Percentiles rank a stretch among this genome's conserved stretches.
phyloP scores from a whole-genome alignment of 2,888 invertebrate species.

The Drosophila falleni region DNA sequence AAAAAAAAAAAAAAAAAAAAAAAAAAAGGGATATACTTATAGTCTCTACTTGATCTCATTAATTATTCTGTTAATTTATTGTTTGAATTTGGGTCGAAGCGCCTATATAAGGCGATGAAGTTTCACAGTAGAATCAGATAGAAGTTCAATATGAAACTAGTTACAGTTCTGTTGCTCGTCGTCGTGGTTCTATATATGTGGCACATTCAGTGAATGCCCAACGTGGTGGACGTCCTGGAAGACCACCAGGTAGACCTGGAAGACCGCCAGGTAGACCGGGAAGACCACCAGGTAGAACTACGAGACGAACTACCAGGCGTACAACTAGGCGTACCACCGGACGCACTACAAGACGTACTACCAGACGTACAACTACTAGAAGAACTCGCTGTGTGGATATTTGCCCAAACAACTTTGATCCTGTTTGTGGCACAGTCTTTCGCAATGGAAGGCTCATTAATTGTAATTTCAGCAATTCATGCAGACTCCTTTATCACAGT shows the following conservation, averaged over 20 bases:
- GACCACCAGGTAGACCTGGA: not conserved
- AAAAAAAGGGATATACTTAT: no score
- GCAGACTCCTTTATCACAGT: not conserved
- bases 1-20: no score
- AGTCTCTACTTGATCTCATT: not conserved
- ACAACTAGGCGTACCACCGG: not conserved
- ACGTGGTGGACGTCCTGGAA: not conserved
- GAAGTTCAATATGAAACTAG: conserved; percentile 14
- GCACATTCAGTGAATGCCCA: conserved; percentile 7
- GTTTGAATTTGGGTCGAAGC: not conserved
- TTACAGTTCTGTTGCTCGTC: conserved; percentile 12
- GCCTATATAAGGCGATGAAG: conserved; percentile 5
- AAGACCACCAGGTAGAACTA: not conserved
- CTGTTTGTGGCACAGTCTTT: conserved; percentile 9
- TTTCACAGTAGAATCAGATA: not conserved
- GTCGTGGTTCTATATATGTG: conserved; percentile 13
- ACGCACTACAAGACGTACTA: not conserved
- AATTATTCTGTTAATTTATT: not conserved
- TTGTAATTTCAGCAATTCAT: conserved; percentile 24
- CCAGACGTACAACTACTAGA: conserved; percentile 2
- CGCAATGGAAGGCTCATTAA: conserved; percentile 4
- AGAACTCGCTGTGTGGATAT: not conserved
- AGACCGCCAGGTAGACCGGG: not conserved
- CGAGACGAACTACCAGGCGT: not conserved
- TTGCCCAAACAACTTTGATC: not conserved